Conservation (phyloP, 2,113 vertebrate species). For the Misgurnus anguillicaudatus region DNA sequence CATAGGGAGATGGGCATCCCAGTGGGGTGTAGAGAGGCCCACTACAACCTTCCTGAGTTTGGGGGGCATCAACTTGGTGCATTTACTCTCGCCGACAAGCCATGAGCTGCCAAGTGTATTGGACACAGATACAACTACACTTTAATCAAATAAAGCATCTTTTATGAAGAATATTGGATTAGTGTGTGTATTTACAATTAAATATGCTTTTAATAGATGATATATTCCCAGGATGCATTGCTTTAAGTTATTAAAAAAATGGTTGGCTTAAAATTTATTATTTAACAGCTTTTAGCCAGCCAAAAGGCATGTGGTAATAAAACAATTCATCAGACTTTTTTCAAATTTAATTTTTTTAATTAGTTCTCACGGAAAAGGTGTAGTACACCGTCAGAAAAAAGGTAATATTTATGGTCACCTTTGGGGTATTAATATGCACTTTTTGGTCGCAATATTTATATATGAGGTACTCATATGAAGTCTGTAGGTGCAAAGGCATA, state of each 20-base stretch:
- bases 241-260: background rate
- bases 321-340: background rate
- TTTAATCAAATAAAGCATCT: background rate
- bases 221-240: background rate
- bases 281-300: background rate
- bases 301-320: background rate
- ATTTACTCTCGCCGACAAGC: background rate
- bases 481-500: no score
- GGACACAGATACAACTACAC: background rate
- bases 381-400: no score
- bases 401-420: no score
- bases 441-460: no score
- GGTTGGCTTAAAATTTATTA: background rate
- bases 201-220: background rate
- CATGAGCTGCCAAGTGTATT: background rate
- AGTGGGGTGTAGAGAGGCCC: conserved; percentile 6
- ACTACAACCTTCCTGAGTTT: conserved; percentile 12
- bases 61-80: background rate
- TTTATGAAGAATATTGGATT: background rate
- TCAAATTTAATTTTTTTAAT: background rate
- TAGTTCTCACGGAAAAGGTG: no score
- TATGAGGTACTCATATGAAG: no score
- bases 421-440: no score
- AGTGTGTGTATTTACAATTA: background rate
- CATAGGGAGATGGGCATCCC: conserved; percentile 9